A percentile compares a stretch with the other conserved stretches of the same genome.
Evolutionary conservation across 2,797 vertebrate species (phyloP).

Genomic region (Delichon dasypus): DNA sequence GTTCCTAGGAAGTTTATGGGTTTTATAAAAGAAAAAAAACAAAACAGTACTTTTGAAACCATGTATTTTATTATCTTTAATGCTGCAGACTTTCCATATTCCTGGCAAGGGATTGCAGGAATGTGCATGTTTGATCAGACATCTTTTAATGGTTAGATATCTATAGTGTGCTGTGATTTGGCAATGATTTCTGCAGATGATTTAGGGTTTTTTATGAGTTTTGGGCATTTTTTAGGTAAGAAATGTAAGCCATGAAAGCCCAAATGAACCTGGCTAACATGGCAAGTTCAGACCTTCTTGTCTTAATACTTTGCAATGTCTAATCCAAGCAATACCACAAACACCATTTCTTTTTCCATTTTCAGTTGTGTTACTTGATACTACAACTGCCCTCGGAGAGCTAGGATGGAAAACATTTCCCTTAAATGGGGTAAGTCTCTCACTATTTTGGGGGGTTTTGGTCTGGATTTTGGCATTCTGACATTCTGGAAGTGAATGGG

Average conservation of each 20-base stretch:
- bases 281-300: not conserved
- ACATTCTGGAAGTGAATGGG: not conserved
- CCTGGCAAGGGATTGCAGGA: not conserved
- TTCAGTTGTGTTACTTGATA: slow-evolving; percentile 93
- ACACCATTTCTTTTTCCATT: slow-evolving; percentile 69
- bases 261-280: not conserved
- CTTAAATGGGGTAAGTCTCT: slow-evolving; percentile 90
- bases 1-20: not conserved
- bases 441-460: not conserved
- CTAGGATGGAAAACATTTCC: slow-evolving; percentile 97
- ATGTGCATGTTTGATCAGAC: not conserved
- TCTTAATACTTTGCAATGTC: not conserved
- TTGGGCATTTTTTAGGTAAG: not conserved
- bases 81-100: not conserved
- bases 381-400: slow-evolving; percentile 90
- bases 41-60: not conserved
- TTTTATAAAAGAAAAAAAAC: not conserved
- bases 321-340: not conserved
- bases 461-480: not conserved
- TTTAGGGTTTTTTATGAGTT: not conserved
- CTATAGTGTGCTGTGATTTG: not conserved
- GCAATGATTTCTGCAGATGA: not conserved
- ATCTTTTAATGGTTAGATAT: not conserved
- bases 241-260: not conserved
- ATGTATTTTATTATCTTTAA: not conserved